Base-by-base conservation (phyloP, 2,888 invertebrate species). In the Altica lythri region DNA sequence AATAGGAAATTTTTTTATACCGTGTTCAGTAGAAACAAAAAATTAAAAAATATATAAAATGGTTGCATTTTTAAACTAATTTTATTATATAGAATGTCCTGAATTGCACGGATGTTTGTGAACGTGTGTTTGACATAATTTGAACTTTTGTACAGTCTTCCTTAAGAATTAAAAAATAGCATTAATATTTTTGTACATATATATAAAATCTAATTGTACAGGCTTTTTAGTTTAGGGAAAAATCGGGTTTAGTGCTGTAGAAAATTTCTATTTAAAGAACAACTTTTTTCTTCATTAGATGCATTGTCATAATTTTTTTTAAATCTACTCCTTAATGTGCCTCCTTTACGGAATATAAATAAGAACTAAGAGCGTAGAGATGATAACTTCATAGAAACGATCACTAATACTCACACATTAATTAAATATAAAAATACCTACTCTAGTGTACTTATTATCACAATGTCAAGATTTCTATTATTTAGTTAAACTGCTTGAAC, bases 101-200 rank as follows among this genome's bases (percentile, higher is more conserved):
- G 4, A 30, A 30, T 30, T 13, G 12, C 30, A 13, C 13, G 18
- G n/a, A 17, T 37, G 18, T 37, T 2, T 37, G n/a, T 18, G 22
- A 16, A 6, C 4, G 13, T 12, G 50, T 59, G 44, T 52, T 55
- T 53, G 50, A 32, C 44, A 45, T 44, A 48, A 55, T 60, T 54
- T 47, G 27, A 45, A 49, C 25, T 54, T 42, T 52, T 61, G 61
- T 59, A 57, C 58, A 61, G 61, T 61, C 61, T 61, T 61, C 61
- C 61, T 54, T 42, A 47, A 18, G 25, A 17, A 42, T 19, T 49
- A 18, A 50, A 47, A 45, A 35, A 49, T n/a, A n/a, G n/a, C n/a
- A n/a, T n/a, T 40, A 42, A 34, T 30, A 51, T 57, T 53, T 54
- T 51, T 47, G 46, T 46, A 46, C 27, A 46, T 46, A 46, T 35